Conservation (phyloP, 2,888 invertebrate species). For the Cheilosia vulpina region DNA sequence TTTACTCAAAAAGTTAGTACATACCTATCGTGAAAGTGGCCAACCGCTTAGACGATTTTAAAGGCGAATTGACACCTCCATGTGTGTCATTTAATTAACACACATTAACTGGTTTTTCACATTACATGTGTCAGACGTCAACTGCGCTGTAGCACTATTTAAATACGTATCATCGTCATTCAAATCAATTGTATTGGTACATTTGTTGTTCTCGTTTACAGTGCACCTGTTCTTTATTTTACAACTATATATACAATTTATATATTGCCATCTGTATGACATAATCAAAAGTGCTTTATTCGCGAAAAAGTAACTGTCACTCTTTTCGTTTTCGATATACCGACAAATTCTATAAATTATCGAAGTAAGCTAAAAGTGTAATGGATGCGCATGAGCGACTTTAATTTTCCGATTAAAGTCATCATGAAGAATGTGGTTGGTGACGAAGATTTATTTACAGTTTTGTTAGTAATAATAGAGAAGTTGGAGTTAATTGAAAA, state of each 20-base stretch:
- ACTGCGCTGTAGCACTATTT: neutral
- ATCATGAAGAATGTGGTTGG: neutral
- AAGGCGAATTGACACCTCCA: conserved; percentile 27
- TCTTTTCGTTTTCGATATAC: conserved; percentile 7
- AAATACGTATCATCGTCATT: neutral
- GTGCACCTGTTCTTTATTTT: too few species aligned
- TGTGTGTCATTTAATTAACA: conserved; percentile 23
- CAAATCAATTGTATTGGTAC: too few species aligned
- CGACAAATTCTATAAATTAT: conserved; percentile 8
- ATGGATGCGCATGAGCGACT: conserved; percentile 51
- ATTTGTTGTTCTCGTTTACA: too few species aligned
- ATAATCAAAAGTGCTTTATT: too few species aligned
- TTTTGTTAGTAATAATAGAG: too few species aligned
- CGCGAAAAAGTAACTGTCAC: neutral
- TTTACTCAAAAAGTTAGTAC: conserved; percentile 12
- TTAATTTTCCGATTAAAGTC: conserved; percentile 6
- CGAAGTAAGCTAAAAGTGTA: conserved; percentile 10
- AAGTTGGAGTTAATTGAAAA: too few species aligned
- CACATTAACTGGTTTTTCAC: neutral
- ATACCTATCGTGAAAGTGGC: neutral
- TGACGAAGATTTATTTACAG: conserved; percentile 12
- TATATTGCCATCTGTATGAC: too few species aligned
- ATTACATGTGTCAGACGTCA: neutral
- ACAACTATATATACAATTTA: too few species aligned
- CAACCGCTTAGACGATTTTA: conserved; percentile 20